Conservation (phyloP, 2,888 invertebrate species). For the Drosophila monieri region DNA sequence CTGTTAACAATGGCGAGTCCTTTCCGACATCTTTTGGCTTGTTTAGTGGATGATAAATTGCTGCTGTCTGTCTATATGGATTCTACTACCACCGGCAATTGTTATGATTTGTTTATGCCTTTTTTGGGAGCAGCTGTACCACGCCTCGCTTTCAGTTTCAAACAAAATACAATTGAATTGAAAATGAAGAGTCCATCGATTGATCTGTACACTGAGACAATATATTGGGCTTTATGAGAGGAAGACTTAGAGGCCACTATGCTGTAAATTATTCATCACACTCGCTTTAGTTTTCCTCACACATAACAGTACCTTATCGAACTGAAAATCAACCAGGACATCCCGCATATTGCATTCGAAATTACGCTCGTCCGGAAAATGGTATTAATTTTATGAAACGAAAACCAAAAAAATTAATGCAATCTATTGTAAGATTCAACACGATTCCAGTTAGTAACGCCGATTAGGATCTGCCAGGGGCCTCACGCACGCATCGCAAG, state of each 20-base stretch:
- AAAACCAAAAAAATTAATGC: conserved; percentile 65
- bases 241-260: background rate
- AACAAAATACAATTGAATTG: conserved; percentile 44
- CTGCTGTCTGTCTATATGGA: conserved; percentile 35
- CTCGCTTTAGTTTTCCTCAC: conserved; percentile 52
- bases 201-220: conserved; percentile 10
- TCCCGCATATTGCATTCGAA: conserved; percentile 43
- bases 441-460: conserved; percentile 79
- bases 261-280: background rate
- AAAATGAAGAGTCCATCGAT: conserved; percentile 1
- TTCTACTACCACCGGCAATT: conserved; percentile 46
- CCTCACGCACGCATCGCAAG: conserved; percentile 66
- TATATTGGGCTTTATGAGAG: background rate
- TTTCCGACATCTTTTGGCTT: conserved; percentile 47
- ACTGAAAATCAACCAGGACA: conserved; percentile 60
- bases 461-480: conserved; percentile 69
- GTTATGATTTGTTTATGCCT: conserved; percentile 74
- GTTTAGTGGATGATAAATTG: conserved; percentile 74
- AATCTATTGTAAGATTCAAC: conserved; percentile 63
- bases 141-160: conserved; percentile 41
- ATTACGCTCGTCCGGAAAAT: conserved; percentile 27
- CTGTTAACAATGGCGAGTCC: conserved; percentile 44
- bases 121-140: conserved; percentile 52
- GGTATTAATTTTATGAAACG: conserved; percentile 63
- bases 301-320: conserved; percentile 62